Conservation (phyloP, 2,113 vertebrate genomes). For the Paradoxurus hermaphroditus region DNA sequence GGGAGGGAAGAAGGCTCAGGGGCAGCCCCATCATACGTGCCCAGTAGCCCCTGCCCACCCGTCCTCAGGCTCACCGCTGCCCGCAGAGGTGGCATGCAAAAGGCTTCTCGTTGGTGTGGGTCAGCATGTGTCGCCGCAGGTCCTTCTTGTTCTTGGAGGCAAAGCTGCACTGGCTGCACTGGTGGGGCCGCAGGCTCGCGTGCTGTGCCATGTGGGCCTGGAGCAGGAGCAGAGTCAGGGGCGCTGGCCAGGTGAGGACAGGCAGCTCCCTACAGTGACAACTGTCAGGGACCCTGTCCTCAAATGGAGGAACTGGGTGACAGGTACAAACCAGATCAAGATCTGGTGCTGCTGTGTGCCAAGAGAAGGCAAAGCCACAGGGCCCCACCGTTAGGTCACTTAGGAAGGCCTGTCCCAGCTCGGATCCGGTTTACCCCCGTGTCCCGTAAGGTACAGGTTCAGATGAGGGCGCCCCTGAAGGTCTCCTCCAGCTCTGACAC, state of each 20-base stretch:
- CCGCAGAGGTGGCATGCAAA: conserved; percentile 94
- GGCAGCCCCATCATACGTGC: fast-evolving
- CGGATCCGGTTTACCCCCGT: not conserved
- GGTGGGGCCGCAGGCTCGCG: conserved; percentile 94
- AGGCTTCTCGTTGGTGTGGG: conserved; percentile 99
- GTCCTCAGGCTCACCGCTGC: conserved; percentile 87
- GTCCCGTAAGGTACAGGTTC: not conserved
- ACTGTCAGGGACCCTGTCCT: not conserved
- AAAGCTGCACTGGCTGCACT: conserved; percentile 96
- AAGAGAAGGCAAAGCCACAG: fast-evolving
- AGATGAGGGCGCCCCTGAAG: not conserved
- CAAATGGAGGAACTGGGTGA: not conserved
- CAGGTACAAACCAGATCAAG: not conserved
- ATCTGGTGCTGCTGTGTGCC: not conserved
- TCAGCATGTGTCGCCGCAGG: conserved; percentile 94
- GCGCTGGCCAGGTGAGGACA: not conserved
- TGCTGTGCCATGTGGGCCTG: conserved; percentile 95
- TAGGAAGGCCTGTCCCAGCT: not conserved
- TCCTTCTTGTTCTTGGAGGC: conserved; percentile 99
- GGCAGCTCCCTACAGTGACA: not conserved
- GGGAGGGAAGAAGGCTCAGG: fast-evolving
- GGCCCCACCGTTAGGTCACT: not conserved
- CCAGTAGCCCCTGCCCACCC: fast-evolving
- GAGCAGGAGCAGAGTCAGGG: not conserved
- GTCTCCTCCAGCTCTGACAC: not conserved